phyloP scores from a whole-genome alignment of 1,140 invertebrate species.

The Drosophila subobscura region DNA sequence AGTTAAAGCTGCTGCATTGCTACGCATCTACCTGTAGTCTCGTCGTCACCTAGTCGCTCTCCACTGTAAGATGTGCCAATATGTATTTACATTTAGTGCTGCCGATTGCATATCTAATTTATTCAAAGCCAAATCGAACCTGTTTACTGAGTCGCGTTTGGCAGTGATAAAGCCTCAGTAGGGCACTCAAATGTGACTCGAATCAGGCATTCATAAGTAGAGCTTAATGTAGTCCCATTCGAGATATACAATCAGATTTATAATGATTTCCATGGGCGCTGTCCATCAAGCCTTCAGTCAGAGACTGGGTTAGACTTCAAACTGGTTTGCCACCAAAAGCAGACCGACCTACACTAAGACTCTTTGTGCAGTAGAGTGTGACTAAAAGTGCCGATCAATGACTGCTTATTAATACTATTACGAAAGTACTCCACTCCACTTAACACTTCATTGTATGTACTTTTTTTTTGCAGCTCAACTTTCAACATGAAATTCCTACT shows the following conservation, averaged over 20 bases:
- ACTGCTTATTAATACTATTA: not conserved
- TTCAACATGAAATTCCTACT: slow-evolving; percentile 54
- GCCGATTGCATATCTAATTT: slow-evolving; percentile 6
- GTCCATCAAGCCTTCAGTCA: slow-evolving; percentile 6
- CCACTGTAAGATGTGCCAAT: slow-evolving; percentile 47
- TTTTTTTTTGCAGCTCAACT: slow-evolving; percentile 4
- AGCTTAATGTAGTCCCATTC: slow-evolving; percentile 29
- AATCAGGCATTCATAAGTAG: slow-evolving; percentile 38
- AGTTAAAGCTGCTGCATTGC: slow-evolving; percentile 64
- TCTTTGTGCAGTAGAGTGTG: slow-evolving; percentile 14
- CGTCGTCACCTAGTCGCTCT: slow-evolving; percentile 27
- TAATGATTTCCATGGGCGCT: slow-evolving; percentile 31
- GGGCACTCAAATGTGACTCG: slow-evolving; percentile 1
- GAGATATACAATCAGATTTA: not conserved
- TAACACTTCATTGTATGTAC: slow-evolving; percentile 1
- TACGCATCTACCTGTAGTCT: slow-evolving; percentile 50
- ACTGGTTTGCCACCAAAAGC: slow-evolving; percentile 23
- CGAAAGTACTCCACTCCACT: not conserved
- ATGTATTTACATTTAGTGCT: slow-evolving; percentile 20
- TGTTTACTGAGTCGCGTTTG: slow-evolving; percentile 27
- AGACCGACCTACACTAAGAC: slow-evolving; percentile 9
- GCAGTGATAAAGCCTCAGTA: slow-evolving; percentile 38
- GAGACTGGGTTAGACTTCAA: slow-evolving; percentile 24
- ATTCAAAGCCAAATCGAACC: slow-evolving; percentile 37
- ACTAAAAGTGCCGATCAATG: slow-evolving; percentile 29